Evolutionary conservation across 2,797 vertebrate species (phyloP).

Genomic region (Momotus momota): DNA sequence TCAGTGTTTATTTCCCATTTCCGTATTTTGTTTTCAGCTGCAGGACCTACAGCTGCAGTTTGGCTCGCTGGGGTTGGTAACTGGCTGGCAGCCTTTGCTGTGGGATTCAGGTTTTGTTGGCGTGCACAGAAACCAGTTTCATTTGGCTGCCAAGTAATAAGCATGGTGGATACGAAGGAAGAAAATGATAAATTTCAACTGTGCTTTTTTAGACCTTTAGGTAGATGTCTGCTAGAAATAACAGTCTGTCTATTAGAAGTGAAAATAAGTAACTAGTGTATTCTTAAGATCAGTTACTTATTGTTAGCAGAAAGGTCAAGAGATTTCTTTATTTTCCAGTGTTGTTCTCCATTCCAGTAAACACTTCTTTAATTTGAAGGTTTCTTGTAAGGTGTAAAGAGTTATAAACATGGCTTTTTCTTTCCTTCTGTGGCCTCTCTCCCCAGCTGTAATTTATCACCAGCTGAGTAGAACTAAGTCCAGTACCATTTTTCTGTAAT

Average conservation of each 20-base stretch:
- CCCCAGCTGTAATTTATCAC: neutral
- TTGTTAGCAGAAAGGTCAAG: neutral
- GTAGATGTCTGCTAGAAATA: neutral
- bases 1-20: neutral
- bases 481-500: neutral
- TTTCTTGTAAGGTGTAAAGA: neutral
- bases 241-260: neutral
- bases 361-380: neutral
- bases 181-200: neutral
- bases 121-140: neutral
- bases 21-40: neutral
- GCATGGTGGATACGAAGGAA: neutral
- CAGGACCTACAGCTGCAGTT: slow-evolving; percentile 22
- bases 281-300: neutral
- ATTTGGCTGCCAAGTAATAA: neutral
- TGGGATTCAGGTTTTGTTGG: slow-evolving; percentile 5
- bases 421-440: neutral
- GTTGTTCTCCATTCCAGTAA: neutral
- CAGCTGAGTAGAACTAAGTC: neutral
- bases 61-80: neutral
- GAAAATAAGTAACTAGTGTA: neutral
- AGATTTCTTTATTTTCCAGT: neutral
- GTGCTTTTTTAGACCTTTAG: neutral
- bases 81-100: neutral
- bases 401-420: neutral